These are phyloP conservation scores for Zootermopsis nevadensis DNA, from an alignment of 2,888 invertebrate species.

Conservation along the genomic window DNA sequence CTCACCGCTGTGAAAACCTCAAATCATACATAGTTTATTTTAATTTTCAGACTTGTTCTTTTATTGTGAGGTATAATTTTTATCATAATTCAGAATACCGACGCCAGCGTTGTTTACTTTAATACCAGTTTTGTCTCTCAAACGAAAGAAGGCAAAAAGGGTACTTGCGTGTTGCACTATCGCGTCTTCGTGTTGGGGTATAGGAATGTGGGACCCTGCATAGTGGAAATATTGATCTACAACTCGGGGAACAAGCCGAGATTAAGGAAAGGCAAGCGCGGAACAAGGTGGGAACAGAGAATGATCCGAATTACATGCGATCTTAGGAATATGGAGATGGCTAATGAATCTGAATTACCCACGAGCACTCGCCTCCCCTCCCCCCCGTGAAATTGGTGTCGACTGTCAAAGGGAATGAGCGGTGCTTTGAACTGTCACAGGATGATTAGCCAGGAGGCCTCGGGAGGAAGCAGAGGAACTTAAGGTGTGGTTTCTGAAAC, in stretches of 20 bases:
- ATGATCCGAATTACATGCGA: slow-evolving; percentile 29
- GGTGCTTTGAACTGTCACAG: slow-evolving; percentile 26
- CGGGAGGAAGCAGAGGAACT: background rate
- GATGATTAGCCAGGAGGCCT: background rate
- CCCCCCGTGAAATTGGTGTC: slow-evolving; percentile 32
- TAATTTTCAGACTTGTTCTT: too few species aligned
- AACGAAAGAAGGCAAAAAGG: too few species aligned
- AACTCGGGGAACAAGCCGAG: background rate
- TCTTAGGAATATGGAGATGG: slow-evolving; percentile 25
- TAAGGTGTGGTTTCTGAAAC: background rate
- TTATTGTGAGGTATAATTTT: too few species aligned
- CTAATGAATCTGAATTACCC: slow-evolving; percentile 43
- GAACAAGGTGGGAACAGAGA: background rate
- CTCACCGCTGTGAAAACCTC: too few species aligned
- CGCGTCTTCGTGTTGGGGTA: too few species aligned
- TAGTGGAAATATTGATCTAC: background rate
- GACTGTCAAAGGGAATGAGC: slow-evolving; percentile 41
- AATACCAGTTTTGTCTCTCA: too few species aligned
- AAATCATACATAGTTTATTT: too few species aligned
- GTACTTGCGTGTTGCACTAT: too few species aligned
- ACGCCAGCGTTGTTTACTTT: too few species aligned
- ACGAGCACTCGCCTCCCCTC: background rate
- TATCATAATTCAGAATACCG: too few species aligned
- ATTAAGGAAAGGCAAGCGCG: background rate
- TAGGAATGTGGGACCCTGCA: background rate